Evolutionary conservation across 1,140 invertebrate genomes (phyloP).

Genomic region (Musca domestica): DNA sequence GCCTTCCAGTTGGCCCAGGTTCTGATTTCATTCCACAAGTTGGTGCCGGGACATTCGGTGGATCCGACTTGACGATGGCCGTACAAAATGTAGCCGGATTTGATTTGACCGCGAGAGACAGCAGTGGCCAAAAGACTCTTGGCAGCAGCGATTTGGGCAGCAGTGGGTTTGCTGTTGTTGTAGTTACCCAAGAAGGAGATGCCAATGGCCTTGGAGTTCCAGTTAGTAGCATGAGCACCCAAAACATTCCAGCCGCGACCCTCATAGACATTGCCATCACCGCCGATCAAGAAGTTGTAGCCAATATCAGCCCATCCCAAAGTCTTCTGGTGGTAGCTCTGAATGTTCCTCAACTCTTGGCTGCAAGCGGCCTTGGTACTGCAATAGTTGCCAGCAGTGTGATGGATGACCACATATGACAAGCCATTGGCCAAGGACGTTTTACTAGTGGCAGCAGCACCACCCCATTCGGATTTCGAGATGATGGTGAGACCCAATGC

Average conservation of each 20-base stretch:
- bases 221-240: constrained; percentile 67
- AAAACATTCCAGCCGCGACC: constrained; percentile 69
- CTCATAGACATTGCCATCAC: constrained; percentile 62
- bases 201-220: constrained; percentile 66
- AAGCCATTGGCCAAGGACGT: constrained; percentile 59
- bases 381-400: constrained; percentile 63
- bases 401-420: constrained; percentile 73
- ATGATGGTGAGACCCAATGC: constrained; percentile 53
- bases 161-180: constrained; percentile 42
- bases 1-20: constrained; percentile 63
- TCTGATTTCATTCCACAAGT: constrained; percentile 62
- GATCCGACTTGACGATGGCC: constrained; percentile 68
- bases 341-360: constrained; percentile 59
- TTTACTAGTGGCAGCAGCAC: constrained; percentile 55
- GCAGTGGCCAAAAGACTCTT: constrained; percentile 63
- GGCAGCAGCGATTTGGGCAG: constrained; percentile 54
- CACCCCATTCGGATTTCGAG: constrained; percentile 62
- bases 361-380: constrained; percentile 56
- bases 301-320: constrained; percentile 69
- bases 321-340: constrained; percentile 60
- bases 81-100: constrained; percentile 62
- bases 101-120: constrained; percentile 60
- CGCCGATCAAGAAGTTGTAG: constrained; percentile 62
- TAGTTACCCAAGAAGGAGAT: constrained; percentile 65
- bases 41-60: constrained; percentile 70